Evolutionary conservation across 2,797 vertebrate species (phyloP), one percentile per base, ranked within the genome.

Genomic region (Leptatherina wallacei): DNA sequence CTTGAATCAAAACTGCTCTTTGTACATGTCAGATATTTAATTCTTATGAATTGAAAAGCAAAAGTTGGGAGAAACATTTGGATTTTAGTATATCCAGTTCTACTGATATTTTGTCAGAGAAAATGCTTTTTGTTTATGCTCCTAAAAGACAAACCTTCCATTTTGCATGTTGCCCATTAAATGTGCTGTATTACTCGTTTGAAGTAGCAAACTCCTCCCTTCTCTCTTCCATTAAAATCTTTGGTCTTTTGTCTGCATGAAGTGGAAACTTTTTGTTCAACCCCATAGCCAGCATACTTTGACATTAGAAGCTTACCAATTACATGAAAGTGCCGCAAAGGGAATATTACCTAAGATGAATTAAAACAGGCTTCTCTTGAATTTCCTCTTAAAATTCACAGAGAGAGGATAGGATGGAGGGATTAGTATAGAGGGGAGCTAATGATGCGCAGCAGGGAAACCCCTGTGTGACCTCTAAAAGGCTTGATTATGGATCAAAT

Each of bases 261-360:
- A 65, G 35, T 75, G 71, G 72, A 78, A 80, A 71, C 61, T 82
- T 64, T 81, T 82, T 81, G 65, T 81, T 58, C 59, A 60, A 71
- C 57, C 57, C 56, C 40, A 44, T 64, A 61, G 52, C 14, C 40
- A 1, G 13, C 57, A 73, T 47, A 51, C 61, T 66, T 66, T 77
- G 35, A 76, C 75, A 70, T 80, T 54, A 68, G 61, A 80, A 49
- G 69, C 75, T 85, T 81, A 81, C 68, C 72, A 71, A 74, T 78
- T 81, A 75, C 77, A 88, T n/a, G 61, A 77, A 81, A 78, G 73
- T 38, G 71, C 73, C 73, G 77, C 68, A 77, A 78, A 76, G 74
- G 72, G 70, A 75, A 81, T 82, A 47, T 76, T 87, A 84, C 67
- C 63, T 49, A 72, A 80, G 80, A 86, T 82, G 70, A 80, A 88